Base-by-base conservation (phyloP, 2,888 invertebrate genomes). In the Melipona bicolor region DNA sequence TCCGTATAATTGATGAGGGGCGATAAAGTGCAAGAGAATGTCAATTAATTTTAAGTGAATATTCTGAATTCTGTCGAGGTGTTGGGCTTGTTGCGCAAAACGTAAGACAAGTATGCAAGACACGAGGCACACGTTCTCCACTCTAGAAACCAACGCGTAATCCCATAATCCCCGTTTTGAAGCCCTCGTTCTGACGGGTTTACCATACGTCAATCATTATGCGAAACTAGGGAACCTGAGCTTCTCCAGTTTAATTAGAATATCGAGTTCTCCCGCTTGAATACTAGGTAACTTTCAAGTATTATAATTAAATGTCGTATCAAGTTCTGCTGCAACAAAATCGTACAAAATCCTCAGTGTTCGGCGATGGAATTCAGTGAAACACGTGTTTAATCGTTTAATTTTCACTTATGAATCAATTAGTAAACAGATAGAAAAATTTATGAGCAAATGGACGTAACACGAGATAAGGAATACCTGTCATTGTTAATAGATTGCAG, bases 171-270 rank as follows among this genome's bases (percentile, higher is more conserved):
- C 61, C 32, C 68, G 59, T 50, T 68, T 59, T 32, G 19, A 76
- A 68, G n/a, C n/a, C n/a, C 50, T n/a, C n/a, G 59, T 17, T 49
- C 68, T 50, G 32, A 13, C 19, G 49, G 59, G 32, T 68, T 49
- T 76, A 68, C n/a, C 43, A 32, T n/a, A 59, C 59, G 27, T 76
- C 67, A 76, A 61, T 76, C 67, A 61, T 32, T 68, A 68, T 19
- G 59, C 49, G 50, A 5, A 61, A 32, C n/a, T 49, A 27, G 68
- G 36, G 21, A 52, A 73, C n/a, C 36, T 13, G 73, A 73, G 17
- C 62, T 27, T n/a, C 64, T 32, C 32, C 17, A 17, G n/a, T 24
- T 15, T 32, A 52, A 50, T 50, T 72, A 49, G 27, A 24, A 21
- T 61, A 27, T 61, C 61, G 19, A 24, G 24, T 43, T 56, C 4